Conservation (phyloP, 1,140 invertebrate species). For the Caenorhabditis remanei region DNA sequence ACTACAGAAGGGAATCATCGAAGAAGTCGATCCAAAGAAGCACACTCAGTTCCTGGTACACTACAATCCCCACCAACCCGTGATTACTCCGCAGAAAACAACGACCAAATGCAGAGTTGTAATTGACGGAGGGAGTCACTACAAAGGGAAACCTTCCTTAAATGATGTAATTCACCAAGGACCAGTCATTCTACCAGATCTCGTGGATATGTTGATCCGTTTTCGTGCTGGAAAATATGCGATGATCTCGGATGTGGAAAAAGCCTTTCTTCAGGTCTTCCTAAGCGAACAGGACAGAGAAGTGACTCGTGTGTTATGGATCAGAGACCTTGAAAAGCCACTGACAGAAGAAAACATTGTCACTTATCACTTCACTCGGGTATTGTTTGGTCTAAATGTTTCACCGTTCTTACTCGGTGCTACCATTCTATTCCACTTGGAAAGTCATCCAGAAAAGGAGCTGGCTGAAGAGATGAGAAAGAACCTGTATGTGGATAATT, state of each 20-base stretch:
- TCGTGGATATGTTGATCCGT: slow-evolving; percentile 34
- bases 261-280: slow-evolving; percentile 65
- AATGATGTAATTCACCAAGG: slow-evolving; percentile 59
- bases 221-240: slow-evolving; percentile 1
- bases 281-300: slow-evolving; percentile 66
- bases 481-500: slow-evolving; percentile 64
- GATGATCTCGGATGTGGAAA: no score
- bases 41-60: background rate
- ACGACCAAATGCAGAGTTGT: slow-evolving; percentile 71
- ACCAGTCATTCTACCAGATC: slow-evolving; percentile 20
- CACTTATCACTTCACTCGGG: no score
- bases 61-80: slow-evolving; percentile 79
- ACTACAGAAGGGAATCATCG: slow-evolving; percentile 57
- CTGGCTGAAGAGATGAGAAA: slow-evolving; percentile 23
- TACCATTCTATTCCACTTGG: no score
- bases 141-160: slow-evolving; percentile 35
- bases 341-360: background rate
- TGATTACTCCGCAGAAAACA: slow-evolving; percentile 70
- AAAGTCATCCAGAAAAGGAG: background rate
- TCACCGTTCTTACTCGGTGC: no score
- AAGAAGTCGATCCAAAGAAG: slow-evolving; percentile 28
- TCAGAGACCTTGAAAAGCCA: slow-evolving; percentile 53
- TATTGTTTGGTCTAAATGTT: no score
- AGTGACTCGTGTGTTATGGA: slow-evolving; percentile 52
- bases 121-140: slow-evolving; percentile 31